These are phyloP conservation scores for Anoncus sp. DNA, from an alignment of 2,888 invertebrate species.

Conservation along the genomic window DNA sequence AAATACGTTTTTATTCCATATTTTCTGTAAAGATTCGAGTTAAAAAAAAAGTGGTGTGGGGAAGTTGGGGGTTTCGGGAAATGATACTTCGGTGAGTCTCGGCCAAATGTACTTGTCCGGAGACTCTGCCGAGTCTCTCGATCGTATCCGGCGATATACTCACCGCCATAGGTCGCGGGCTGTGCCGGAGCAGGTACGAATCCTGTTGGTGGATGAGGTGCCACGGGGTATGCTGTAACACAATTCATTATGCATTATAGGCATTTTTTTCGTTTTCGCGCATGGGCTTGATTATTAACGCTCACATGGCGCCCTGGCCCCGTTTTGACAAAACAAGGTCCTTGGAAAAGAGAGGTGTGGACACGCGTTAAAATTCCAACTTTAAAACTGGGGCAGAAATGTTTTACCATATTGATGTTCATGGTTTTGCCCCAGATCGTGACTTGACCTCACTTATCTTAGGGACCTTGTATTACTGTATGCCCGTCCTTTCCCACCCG, in stretches of 20 bases:
- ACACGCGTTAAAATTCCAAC: background rate
- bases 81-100: too few species aligned
- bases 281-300: background rate
- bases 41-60: too few species aligned
- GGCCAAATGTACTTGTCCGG: too few species aligned
- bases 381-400: background rate
- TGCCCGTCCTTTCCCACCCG: conserved; percentile 25
- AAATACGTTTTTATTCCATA: too few species aligned
- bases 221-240: conserved; percentile 83
- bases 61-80: too few species aligned
- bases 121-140: too few species aligned
- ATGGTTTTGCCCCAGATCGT: background rate
- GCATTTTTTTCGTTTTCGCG: conserved; percentile 53
- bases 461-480: background rate
- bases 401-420: background rate
- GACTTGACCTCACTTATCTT: background rate
- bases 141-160: conserved; percentile 16
- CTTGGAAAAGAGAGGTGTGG: conserved; percentile 1
- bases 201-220: conserved; percentile 82
- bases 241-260: conserved; percentile 74
- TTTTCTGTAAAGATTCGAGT: too few species aligned
- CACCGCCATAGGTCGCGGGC: conserved; percentile 81
- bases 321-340: conserved; percentile 11
- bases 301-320: background rate
- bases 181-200: conserved; percentile 82